A percentile compares a stretch with the other conserved stretches of the same genome.
phyloP scores from a whole-genome alignment of 2,113 vertebrate species.

The Canis aureus region DNA sequence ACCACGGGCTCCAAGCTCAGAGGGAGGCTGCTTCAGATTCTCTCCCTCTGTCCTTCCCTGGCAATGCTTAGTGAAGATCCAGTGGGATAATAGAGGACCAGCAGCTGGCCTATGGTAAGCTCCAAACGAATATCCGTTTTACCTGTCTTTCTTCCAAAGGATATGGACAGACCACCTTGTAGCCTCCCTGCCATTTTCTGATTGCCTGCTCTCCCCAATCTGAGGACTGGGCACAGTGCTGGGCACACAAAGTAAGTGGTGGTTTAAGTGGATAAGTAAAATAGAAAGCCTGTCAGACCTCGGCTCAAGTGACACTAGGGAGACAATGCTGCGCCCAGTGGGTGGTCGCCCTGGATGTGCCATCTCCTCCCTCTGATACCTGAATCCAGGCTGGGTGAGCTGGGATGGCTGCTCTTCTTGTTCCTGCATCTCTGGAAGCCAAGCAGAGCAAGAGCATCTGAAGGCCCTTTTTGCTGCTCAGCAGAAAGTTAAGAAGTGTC shows the following conservation, averaged over 20 bases:
- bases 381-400: background rate
- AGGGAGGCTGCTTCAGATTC: background rate
- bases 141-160: background rate
- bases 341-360: background rate
- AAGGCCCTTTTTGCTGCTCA: background rate
- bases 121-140: background rate
- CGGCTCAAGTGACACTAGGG: background rate
- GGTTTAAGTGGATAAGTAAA: background rate
- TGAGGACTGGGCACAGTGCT: background rate
- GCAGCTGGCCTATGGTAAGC: background rate
- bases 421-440: background rate
- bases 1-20: background rate
- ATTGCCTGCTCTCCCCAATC: background rate
- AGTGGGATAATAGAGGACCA: background rate
- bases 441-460: background rate
- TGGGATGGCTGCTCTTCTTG: background rate
- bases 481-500: background rate
- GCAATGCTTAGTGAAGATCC: background rate
- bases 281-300: background rate
- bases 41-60: background rate
- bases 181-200: background rate
- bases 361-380: background rate
- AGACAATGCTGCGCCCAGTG: rapidly evolving
- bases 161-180: background rate
- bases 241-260: background rate